phyloP scores from a whole-genome alignment of 2,888 invertebrate species.

The Epistrophe eligans region DNA sequence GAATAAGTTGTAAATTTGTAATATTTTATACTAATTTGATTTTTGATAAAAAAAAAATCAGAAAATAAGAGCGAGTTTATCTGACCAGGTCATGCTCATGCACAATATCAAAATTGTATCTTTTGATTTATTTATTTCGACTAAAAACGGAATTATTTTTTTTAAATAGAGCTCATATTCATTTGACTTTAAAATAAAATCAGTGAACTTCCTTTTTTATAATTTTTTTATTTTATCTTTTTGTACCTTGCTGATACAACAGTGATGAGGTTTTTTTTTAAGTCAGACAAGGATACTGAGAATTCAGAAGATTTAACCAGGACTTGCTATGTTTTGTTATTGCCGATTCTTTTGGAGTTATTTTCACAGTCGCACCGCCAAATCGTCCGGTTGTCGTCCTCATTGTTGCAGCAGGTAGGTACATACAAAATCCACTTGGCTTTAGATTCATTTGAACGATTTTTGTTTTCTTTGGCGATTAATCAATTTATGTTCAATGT shows the following conservation, averaged over 20 bases:
- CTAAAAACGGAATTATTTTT: neutral
- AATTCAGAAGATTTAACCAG: constrained; percentile 27
- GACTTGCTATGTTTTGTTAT: neutral
- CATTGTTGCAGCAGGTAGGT: neutral
- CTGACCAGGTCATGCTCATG: no score
- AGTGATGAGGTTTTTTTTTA: constrained; percentile 29
- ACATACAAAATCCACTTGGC: neutral
- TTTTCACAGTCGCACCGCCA: neutral
- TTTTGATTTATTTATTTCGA: neutral
- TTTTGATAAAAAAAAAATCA: no score
- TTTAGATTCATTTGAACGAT: constrained; percentile 63
- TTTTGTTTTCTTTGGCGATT: constrained; percentile 53
- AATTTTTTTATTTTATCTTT: neutral
- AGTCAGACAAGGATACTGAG: constrained; percentile 32
- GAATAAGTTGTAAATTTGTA: no score
- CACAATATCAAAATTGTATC: no score
- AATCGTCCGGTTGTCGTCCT: neutral
- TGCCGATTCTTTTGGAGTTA: constrained; percentile 29
- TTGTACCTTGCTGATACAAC: constrained; percentile 46
- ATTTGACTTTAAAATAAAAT: neutral
- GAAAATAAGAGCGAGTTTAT: no score
- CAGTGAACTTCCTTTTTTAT: neutral
- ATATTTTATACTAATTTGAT: no score
- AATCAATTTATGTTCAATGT: constrained; percentile 62
- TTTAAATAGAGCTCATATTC: neutral